Base-by-base conservation (phyloP, 2,113 vertebrate species). In the Protobothrops flavoviridis region DNA sequence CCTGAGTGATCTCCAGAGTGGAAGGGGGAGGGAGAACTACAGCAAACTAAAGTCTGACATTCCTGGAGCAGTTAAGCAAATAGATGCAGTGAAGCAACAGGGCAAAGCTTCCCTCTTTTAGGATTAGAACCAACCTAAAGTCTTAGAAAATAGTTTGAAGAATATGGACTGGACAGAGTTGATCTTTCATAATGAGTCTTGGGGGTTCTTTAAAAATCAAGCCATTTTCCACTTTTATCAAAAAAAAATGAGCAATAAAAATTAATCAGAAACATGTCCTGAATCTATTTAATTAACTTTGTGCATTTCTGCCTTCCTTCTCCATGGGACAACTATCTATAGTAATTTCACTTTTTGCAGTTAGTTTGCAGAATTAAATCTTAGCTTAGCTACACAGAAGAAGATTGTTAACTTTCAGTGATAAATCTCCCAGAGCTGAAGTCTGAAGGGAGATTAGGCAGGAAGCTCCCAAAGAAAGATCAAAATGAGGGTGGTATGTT, bases 381-480 rank as follows among this genome's bases (percentile, higher is more conserved):
- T 94, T 87, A 94, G 52, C 91, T 88, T 93, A 96, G 87, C 90
- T 94, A 92, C 88, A 96, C 93, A 81, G 92, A 88, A 74, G 95
- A 96, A 92, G 94, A 96, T 95, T 93, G 95, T 87, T 96, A 85
- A 93, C 93, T 95, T 93, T 91, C 95, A 97, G 96, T 94, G 95
- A 96, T 97, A 97, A 96, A 89, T 96, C 96, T 97, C 97, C 95
- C 97, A 96, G 97, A 97, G 96, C 94, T 97, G 11, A 21, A 96
- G 94, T 96, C 97, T 95, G 94, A 97, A 97, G 97, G 97, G 97
- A 98, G 97, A 97, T 94, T 96, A 95, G 96, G 96, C 95, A 97
- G 96, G 96, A 97, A 98, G 93, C 95, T 96, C 97, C 96, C 96
- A 97, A 94, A 94, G 93, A 95, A 94, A 97, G 95, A 98, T 98